Evolutionary conservation across 2,888 invertebrate species (phyloP), one percentile per base, ranked within the genome.

Genomic region (Perithous albicinctus): DNA sequence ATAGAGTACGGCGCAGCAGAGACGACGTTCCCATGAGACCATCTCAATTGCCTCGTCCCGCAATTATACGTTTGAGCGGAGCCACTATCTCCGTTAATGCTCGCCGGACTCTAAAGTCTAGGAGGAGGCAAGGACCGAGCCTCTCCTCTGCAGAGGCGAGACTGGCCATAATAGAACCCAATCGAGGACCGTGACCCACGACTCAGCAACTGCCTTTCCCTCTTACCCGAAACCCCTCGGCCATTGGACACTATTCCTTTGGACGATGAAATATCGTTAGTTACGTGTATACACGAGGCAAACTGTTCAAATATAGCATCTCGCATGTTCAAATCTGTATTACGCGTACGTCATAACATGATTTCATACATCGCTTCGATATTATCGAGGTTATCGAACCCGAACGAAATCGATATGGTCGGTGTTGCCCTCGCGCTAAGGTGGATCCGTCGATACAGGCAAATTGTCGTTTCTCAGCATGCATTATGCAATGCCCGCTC

Each of bases 21-120:
- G 88, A 85, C 85, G 83, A 85, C 86, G 89, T 90, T 89, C 91
- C 85, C 81, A 0, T 12, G 56, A 15, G 91, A 91, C 88, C 86
- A 86, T 86, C 91, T 88, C 90, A 89, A 91, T 92, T 90, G 90
- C 89, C 88, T 88, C 89, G 89, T 87, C 88, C 91, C 88, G 90
- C 91, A 92, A 92, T 92, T 92, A 92, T 91, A 92, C 91, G 91
- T 92, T 91, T 89, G 91, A 92, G 89, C 90, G 90, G 89, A 91
- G 89, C 87, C 89, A 88, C 91, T 92, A 91, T 91, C 91, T 90
- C 87, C 87, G 89, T 91, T 91, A 91, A 91, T 91, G 90, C 89
- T 88, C 88, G 88, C 90, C 80, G 89, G 90, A 90, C 91, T 88
- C 86, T 75, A 43, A 66, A 72, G 54, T 79, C 70, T 70, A 61